These are phyloP conservation scores for Aleiodes sp. DNA, from an alignment of 1,140 invertebrate genomes.

Conservation along the genomic window DNA sequence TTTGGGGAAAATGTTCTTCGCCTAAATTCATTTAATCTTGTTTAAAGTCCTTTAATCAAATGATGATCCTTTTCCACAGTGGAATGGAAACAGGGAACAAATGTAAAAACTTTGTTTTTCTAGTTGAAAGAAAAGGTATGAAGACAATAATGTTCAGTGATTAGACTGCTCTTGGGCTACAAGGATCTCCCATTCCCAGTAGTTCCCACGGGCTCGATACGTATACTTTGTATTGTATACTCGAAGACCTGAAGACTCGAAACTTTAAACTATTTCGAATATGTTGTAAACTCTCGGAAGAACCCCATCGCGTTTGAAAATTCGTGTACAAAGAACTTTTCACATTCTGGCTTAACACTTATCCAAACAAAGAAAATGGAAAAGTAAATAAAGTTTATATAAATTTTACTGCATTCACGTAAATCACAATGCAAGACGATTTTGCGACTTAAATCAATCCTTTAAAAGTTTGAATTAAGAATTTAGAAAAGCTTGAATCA, in stretches of 20 bases:
- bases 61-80: not conserved
- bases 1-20: too few species aligned
- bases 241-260: not conserved
- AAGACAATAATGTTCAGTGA: constrained; percentile 7
- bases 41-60: not conserved
- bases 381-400: not conserved
- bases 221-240: not conserved
- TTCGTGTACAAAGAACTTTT: not conserved
- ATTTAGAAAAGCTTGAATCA: too few species aligned
- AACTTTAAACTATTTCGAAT: constrained; percentile 12
- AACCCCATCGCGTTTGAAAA: constrained; percentile 11
- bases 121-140: not conserved
- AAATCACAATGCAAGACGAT: too few species aligned
- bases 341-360: not conserved
- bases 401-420: too few species aligned
- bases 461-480: too few species aligned
- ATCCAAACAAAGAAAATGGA: not conserved
- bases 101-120: not conserved
- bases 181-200: constrained; percentile 9
- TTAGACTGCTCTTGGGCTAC: constrained; percentile 10
- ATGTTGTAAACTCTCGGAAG: not conserved
- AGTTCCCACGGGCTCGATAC: constrained; percentile 7
- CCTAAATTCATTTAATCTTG: too few species aligned
- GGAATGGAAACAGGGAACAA: not conserved
- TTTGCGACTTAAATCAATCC: too few species aligned